Percentiles rank a stretch among this genome's conserved stretches.
phyloP scores from a whole-genome alignment of 2,113 vertebrate genomes.

The Scytalopus superciliaris region DNA sequence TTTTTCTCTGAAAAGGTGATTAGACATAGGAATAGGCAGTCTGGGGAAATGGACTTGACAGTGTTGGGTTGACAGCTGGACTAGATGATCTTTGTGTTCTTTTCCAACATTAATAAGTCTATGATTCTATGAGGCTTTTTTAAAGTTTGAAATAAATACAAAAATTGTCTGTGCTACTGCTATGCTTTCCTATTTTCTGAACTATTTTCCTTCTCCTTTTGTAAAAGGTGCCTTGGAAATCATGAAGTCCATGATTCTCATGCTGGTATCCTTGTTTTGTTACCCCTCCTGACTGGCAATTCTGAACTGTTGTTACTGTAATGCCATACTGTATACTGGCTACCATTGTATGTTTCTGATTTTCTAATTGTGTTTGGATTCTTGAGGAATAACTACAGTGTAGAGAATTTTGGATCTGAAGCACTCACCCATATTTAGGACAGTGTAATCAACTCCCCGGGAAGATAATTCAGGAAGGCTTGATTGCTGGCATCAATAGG shows the following conservation, averaged over 20 bases:
- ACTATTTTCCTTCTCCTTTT: not conserved
- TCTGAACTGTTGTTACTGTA: not conserved
- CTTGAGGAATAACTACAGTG: not conserved
- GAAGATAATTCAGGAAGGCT: slow-evolving; percentile 10
- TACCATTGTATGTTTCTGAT: not conserved
- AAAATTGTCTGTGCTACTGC: not conserved
- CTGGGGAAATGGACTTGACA: rapidly evolving
- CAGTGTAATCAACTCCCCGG: not conserved
- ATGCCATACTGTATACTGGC: not conserved
- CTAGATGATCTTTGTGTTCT: not conserved
- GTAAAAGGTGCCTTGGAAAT: not conserved
- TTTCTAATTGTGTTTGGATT: not conserved
- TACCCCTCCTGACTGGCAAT: not conserved
- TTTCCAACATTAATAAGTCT: not conserved
- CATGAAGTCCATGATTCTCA: not conserved
- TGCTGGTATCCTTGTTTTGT: not conserved
- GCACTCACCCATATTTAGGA: not conserved
- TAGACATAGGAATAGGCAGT: not conserved
- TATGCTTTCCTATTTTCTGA: not conserved
- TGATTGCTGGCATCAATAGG: not conserved
- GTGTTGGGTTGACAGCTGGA: not conserved
- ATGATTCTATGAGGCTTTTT: not conserved
- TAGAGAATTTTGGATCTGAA: not conserved
- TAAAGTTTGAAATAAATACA: not conserved
- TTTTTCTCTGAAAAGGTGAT: not conserved